Evolutionary conservation across 2,888 invertebrate genomes (phyloP), one percentile per base, ranked within the genome.

Genomic region (Onthophagus sagittarius): DNA sequence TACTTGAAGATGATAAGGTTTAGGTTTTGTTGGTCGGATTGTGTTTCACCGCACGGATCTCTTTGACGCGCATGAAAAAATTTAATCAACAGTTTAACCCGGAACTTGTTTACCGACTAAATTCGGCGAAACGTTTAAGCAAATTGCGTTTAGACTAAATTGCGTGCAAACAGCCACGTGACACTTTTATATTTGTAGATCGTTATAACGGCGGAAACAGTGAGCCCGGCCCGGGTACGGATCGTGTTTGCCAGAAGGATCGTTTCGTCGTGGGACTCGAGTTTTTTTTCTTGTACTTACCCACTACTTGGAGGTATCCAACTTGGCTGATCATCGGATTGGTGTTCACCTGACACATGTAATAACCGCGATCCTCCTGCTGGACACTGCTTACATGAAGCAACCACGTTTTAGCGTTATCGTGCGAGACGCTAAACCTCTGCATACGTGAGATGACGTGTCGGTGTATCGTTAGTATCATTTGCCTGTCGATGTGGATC

Each of bases 281-380:
- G n/a, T n/a, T 13, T 15, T 15, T 63, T 63, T 63, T 7, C 14
- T 7, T 63, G 9, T 63, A 86, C 94, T 90, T 84, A 96, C 97
- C 96, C 62, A 96, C 95, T 76, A 97, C 96, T 87, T 96, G 95
- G 63, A 97, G 89, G 84, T 94, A 96, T 74, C 97, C 97, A 62
- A 96, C 95, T 89, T 96, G 96, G 83, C 94, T 96, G 83, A 96
- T 96, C 96, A 96, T 96, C 0, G 97, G 97, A 85, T 94, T 94
- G 69, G 96, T 96, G 86, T 97, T 97, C 79, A 90, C 90, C 87
- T 95, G 94, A 85, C 94, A 95, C 93, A 94, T 94, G 86, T 94
- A 94, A 87, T 94, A 95, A 62, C 96, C 96, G 62, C 96, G 88
- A 86, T 97, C 96, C 82, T 95, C 94, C 83, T 94, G 94, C 86